phyloP scores from a whole-genome alignment of 2,888 invertebrate genomes.

The Lamproptera curius region DNA sequence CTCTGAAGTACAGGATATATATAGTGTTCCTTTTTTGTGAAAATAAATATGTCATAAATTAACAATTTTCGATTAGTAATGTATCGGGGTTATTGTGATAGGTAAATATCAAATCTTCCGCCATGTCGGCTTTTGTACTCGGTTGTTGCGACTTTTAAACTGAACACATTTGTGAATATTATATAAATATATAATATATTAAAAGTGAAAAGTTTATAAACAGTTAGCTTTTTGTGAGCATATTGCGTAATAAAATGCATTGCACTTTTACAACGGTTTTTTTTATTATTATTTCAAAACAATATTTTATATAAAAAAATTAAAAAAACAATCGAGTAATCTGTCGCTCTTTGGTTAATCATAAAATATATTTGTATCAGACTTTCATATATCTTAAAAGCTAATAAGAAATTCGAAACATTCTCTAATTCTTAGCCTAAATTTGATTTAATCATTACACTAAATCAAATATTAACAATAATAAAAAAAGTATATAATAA shows the following conservation, averaged over 20 bases:
- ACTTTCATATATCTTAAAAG: conserved; percentile 1
- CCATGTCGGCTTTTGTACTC: neutral
- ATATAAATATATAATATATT: conserved; percentile 43
- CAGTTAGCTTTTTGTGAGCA: conserved; percentile 75
- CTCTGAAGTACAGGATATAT: no score
- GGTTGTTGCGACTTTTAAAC: neutral
- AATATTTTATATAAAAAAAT: neutral
- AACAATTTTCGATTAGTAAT: neutral
- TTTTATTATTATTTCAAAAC: conserved; percentile 30
- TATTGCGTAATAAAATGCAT: conserved; percentile 71
- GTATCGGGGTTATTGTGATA: conserved; percentile 25
- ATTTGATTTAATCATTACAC: no score
- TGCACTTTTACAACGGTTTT: conserved; percentile 43
- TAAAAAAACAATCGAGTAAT: neutral
- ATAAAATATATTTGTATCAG: conserved; percentile 13
- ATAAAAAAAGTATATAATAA: no score
- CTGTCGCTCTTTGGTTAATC: conserved; percentile 1
- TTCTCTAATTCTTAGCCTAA: no score
- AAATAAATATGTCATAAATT: neutral
- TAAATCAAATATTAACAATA: no score
- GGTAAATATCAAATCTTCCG: conserved; percentile 17
- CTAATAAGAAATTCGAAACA: no score
- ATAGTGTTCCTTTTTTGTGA: no score
- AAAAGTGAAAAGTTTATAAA: conserved; percentile 66
- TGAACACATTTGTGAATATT: conserved; percentile 42